Base-by-base conservation (phyloP, 1,140 invertebrate species). In the Drosophila mauritiana region DNA sequence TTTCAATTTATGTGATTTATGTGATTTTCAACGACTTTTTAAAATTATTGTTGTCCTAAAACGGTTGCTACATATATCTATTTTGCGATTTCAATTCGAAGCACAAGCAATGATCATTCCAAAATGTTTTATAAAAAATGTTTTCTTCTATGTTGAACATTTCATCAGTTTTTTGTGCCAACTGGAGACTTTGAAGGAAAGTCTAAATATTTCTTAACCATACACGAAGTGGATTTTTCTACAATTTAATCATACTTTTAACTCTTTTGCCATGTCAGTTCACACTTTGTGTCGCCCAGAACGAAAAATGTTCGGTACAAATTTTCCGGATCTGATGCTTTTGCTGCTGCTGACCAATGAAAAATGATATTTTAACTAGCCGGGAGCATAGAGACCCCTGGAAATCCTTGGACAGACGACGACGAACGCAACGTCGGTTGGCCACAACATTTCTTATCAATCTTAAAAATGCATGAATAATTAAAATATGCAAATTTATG, bases 391-490 rank as follows among this genome's bases (percentile, higher is more conserved):
- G 49, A 39, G 63, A 46, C 45, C 45, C 31, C 58, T 31, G 15
- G 25, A n/a, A 27, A 34, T 67, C 36, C 36, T 68, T 57, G 45
- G 45, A 56, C 68, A 42, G 52, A 37, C 34, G 34, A 25, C 48
- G 48, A 37, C 51, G 13, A 48, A 13, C 8, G 11, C 36, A 40
- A 27, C 40, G 22, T 36, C 43, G 48, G 31, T 31, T 34, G 72
- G 72, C 52, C 73, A 40, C 53, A 57, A 76, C 73, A 75, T 65
- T 75, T 83, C 79, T 88, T 88, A 88, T 88, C 84, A 89, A 88
- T 88, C 83, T 88, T 88, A 89, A 88, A 88, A 88, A 88, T 89
- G 80, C 84, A 88, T 88, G 83, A 88, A 88, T 88, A 88, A 88
- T 88, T 88, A 88, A 88, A 89, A 88, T 88, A 88, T 88, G 83